Percentiles rank a stretch among this genome's conserved stretches.
Evolutionary conservation across 2,797 vertebrate species (phyloP).

Genomic region (Coregonus ussuriensis): DNA sequence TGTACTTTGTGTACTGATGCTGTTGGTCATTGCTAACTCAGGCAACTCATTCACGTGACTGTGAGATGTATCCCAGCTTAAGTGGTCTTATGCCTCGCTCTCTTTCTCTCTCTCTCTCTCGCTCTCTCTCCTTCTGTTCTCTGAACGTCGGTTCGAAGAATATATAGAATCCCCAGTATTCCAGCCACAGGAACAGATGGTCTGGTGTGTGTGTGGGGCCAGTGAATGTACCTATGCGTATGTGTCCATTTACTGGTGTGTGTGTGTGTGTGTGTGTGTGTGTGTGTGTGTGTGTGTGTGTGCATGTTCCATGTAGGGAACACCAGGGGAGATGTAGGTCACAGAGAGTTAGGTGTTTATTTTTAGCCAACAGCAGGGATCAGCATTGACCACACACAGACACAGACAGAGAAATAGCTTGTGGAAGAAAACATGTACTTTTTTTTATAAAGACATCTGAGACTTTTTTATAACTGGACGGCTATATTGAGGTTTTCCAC

Average conservation of each 20-base stretch:
- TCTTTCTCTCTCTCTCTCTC: background rate
- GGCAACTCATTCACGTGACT: too few species aligned
- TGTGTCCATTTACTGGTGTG: background rate
- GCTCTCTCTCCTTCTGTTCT: background rate
- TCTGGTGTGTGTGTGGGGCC: background rate
- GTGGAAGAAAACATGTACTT: too few species aligned
- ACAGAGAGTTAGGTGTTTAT: too few species aligned
- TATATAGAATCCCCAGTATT: background rate
- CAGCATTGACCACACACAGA: too few species aligned
- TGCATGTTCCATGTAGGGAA: too few species aligned
- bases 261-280: too few species aligned
- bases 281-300: background rate
- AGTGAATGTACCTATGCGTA: background rate
- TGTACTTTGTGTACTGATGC: too few species aligned
- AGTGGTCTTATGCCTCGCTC: background rate
- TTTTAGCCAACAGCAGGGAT: too few species aligned
- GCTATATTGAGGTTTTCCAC: slow-evolving; percentile 41
- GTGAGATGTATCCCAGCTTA: too few species aligned
- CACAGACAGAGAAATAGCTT: too few species aligned
- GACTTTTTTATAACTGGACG: slow-evolving; percentile 20
- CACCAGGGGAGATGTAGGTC: too few species aligned
- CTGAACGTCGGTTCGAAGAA: background rate
- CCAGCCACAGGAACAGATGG: slow-evolving; percentile 4
- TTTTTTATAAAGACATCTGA: slow-evolving; percentile 37
- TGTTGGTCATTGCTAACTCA: too few species aligned